Evolutionary conservation across 2,888 invertebrate genomes (phyloP).

Genomic region (Coleophora deauratella): DNA sequence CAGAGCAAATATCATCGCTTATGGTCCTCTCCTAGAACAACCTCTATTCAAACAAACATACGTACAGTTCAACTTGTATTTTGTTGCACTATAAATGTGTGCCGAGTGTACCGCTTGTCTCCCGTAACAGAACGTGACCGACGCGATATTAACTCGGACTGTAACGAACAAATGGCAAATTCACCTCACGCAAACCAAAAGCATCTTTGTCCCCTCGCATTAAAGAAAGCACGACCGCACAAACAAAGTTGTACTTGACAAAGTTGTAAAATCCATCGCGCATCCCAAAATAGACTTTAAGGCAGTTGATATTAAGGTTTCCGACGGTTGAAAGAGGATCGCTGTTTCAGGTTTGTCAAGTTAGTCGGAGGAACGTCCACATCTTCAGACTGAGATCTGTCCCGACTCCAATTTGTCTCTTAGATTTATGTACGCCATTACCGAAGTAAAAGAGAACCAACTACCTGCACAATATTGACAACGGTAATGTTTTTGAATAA

Average conservation of each 20-base stretch:
- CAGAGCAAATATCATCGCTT: too few relatives aligned
- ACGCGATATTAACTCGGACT: constrained; percentile 50
- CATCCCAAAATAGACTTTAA: too few relatives aligned
- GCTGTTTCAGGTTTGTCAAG: constrained; percentile 44
- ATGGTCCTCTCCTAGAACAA: too few relatives aligned
- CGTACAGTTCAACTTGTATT: constrained; percentile 30
- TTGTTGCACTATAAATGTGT: too few relatives aligned
- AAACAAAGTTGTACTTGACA: constrained; percentile 10
- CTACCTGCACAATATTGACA: constrained; percentile 11
- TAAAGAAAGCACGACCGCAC: constrained; percentile 25
- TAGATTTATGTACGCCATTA: constrained; percentile 64
- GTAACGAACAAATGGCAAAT: constrained; percentile 23
- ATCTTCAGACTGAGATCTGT: constrained; percentile 48
- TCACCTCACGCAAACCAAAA: constrained; percentile 12
- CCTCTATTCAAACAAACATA: too few relatives aligned
- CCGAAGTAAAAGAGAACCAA: constrained; percentile 24
- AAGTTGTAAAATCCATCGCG: constrained; percentile 1
- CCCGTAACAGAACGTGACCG: constrained; percentile 53
- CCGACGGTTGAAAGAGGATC: too few relatives aligned
- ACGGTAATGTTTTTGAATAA: background rate
- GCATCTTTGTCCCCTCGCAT: too few relatives aligned
- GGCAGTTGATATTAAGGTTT: too few relatives aligned
- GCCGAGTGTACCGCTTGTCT: constrained; percentile 34
- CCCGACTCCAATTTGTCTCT: constrained; percentile 57
- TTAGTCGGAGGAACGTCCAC: constrained; percentile 44